Conservation (phyloP, 2,113 vertebrate species). For the Gavialis gangeticus region DNA sequence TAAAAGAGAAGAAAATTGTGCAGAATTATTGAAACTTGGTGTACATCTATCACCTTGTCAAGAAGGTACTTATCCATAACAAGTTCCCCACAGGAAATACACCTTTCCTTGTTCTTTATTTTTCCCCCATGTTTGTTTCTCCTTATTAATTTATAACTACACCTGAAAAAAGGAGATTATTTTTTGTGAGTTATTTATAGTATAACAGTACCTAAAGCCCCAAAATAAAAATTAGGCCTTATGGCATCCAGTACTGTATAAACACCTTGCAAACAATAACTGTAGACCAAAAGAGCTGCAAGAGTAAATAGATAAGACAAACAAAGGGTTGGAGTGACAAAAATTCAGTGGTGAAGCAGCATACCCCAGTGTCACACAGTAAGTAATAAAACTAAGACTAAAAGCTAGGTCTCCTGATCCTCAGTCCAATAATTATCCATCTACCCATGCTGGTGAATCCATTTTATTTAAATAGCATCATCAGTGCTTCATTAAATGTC, state of each 20-base stretch:
- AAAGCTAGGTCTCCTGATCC: neutral
- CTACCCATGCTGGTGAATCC: neutral
- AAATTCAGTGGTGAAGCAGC: neutral
- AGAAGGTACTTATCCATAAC: neutral
- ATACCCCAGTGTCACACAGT: neutral
- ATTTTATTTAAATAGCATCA: neutral
- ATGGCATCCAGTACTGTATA: neutral
- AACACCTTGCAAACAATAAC: neutral
- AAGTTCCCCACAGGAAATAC: neutral
- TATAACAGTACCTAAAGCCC: neutral
- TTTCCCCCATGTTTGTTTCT: neutral
- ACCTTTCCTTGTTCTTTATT: neutral
- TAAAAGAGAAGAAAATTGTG: neutral
- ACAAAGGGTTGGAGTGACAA: neutral
- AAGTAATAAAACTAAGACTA: neutral
- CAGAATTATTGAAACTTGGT: neutral
- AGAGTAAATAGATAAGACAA: neutral
- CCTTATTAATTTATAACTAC: neutral
- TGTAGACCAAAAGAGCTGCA: neutral
- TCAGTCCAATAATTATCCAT: neutral
- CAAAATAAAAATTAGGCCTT: too few relatives aligned
- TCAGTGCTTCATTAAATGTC: neutral
- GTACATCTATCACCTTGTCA: neutral
- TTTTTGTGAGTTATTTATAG: neutral
- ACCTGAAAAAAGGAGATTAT: neutral